phyloP scores from a whole-genome alignment of 1,140 invertebrate species.

The Apocrypta bakeri region DNA sequence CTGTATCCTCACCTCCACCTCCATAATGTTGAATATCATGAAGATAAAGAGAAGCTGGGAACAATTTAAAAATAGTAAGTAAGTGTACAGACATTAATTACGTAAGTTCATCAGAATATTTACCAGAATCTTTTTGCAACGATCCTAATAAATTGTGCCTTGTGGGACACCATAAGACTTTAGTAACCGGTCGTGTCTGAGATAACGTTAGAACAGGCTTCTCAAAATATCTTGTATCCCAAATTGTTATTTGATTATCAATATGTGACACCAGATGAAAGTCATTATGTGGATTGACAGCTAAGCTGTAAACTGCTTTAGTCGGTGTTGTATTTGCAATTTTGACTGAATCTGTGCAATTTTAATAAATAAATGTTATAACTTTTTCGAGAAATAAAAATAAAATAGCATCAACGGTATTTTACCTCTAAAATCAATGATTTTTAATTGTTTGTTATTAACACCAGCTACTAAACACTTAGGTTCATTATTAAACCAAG shows the following conservation, averaged over 20 bases:
- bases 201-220: slow-evolving; percentile 85
- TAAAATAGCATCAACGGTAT: not conserved
- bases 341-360: slow-evolving; percentile 80
- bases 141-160: slow-evolving; percentile 85
- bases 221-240: slow-evolving; percentile 92
- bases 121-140: slow-evolving; percentile 81
- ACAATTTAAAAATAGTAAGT: slow-evolving; percentile 14
- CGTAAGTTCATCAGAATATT: too few species aligned
- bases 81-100: too few species aligned
- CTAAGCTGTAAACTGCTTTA: slow-evolving; percentile 88
- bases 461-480: slow-evolving; percentile 88
- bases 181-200: slow-evolving; percentile 82
- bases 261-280: slow-evolving; percentile 87
- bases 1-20: slow-evolving; percentile 80
- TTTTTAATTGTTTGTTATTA: slow-evolving; percentile 91
- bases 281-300: slow-evolving; percentile 85
- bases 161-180: slow-evolving; percentile 93
- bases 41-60: slow-evolving; percentile 77
- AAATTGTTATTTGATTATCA: slow-evolving; percentile 87
- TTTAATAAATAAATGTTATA: not conserved
- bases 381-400: not conserved
- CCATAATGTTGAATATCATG: slow-evolving; percentile 88
- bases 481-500: slow-evolving; percentile 86
- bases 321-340: slow-evolving; percentile 83
- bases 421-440: slow-evolving; percentile 93